A percentile compares a stretch with the other conserved stretches of the same genome.
phyloP scores from a whole-genome alignment of 2,888 invertebrate species.

The Volucella inflata region DNA sequence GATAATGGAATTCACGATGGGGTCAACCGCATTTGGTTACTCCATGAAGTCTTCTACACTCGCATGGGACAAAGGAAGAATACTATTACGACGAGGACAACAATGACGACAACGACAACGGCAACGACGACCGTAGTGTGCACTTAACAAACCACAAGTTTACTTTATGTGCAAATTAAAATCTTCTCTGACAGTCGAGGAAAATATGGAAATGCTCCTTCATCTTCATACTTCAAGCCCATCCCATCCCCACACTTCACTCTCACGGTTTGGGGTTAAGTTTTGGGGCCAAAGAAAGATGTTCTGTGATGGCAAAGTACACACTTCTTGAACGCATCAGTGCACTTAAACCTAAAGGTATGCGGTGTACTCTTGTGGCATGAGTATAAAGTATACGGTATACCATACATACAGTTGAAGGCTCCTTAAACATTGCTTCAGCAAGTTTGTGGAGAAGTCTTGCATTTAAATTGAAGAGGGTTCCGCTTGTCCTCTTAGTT shows the following conservation, averaged over 20 bases:
- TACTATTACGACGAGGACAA: neutral
- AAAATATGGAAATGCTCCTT: slow-evolving; percentile 68
- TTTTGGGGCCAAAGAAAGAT: slow-evolving; percentile 50
- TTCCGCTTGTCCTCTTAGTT: too few relatives aligned
- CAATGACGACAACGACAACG: slow-evolving; percentile 23
- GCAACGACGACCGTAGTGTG: slow-evolving; percentile 47
- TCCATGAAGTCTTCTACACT: slow-evolving; percentile 25
- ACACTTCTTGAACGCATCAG: slow-evolving; percentile 27
- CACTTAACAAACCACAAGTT: slow-evolving; percentile 68
- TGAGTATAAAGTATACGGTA: too few relatives aligned
- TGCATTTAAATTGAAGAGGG: too few relatives aligned
- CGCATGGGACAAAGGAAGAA: slow-evolving; percentile 21
- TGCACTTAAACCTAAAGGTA: slow-evolving; percentile 14
- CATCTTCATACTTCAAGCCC: neutral
- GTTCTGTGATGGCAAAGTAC: slow-evolving; percentile 29
- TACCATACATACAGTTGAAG: neutral
- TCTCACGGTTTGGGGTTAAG: slow-evolving; percentile 5
- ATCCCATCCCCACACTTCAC: neutral
- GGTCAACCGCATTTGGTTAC: slow-evolving; percentile 66
- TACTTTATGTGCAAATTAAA: slow-evolving; percentile 72
- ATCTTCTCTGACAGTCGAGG: slow-evolving; percentile 53
- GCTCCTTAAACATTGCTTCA: neutral
- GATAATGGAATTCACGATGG: slow-evolving; percentile 70
- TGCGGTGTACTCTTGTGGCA: neutral
- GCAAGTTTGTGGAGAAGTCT: too few relatives aligned